Evolutionary conservation across 1,140 invertebrate genomes (phyloP), one percentile per base, ranked within the genome.

Genomic region (Stegodyphus dumicola): DNA sequence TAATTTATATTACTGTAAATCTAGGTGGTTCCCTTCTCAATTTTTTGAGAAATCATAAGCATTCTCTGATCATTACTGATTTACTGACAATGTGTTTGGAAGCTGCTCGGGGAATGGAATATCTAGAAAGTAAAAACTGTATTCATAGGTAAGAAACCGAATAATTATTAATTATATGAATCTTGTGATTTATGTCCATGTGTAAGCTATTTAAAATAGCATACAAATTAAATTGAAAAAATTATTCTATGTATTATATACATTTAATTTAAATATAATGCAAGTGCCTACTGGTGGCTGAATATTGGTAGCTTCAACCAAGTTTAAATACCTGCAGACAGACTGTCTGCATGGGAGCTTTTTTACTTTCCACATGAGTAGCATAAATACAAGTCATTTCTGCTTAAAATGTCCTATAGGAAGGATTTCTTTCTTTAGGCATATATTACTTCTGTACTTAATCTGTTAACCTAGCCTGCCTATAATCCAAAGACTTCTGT

Each of bases 51-150:
- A 69, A 84, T 53, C 17, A 88, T 60, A 76, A 85, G 73, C 90
- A 92, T 56, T 92, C 90, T 6, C 91, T 97, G 64, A 92, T 92
- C 17, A 18, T 88, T 49, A 71, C 88, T 87, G 67, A 91, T 60
- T 85, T 89, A 6, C 92, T 93, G 66, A 93, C 94, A 81, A 98
- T 99, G 96, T 98, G 97, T 90, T 93, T 95, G 74, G 97, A 99
- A 92, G 95, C 96, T 4, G 96, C 97, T 11, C 95, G 95, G 87
- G 98, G 96, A 88, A 99, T 99, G 97, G 93, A 95, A 69, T 99
- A 99, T 92, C 93, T 99, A 85, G 97, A 99, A 92, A 96, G 95
- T 13, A 98, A 97, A 91, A 97, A 96, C 91, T 99, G 97, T 90
- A 99, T 99, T 89, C 98, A 99, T 91, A 93, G 92, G 90, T 92